Evolutionary conservation across 2,797 vertebrate species (phyloP).

Genomic region (Adrianichthys oophorus): DNA sequence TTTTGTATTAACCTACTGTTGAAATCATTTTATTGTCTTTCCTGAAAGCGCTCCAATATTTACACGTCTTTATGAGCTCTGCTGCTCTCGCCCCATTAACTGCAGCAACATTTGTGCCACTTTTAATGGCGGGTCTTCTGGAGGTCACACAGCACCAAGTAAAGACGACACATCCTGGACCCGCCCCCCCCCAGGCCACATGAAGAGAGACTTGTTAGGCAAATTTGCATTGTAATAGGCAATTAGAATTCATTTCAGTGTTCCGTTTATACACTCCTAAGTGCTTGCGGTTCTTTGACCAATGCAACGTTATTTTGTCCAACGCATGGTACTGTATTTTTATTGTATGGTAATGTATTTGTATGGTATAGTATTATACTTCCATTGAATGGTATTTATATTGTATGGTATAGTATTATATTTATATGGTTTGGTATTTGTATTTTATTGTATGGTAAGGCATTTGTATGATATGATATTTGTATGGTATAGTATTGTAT

Average conservation of each 20-base stretch:
- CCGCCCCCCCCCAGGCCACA: constrained; percentile 42
- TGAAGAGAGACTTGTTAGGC: constrained; percentile 49
- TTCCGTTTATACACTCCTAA: constrained; percentile 38
- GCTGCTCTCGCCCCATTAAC: constrained; percentile 49
- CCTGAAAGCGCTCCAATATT: constrained; percentile 35
- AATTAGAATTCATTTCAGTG: constrained; percentile 63
- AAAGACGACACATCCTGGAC: constrained; percentile 23
- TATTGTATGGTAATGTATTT: too few relatives aligned
- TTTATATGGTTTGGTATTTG: too few relatives aligned
- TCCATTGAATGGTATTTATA: too few relatives aligned
- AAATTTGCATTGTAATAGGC: constrained; percentile 64
- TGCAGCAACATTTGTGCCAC: constrained; percentile 47
- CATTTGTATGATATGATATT: too few relatives aligned
- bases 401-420: too few relatives aligned
- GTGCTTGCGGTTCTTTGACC: constrained; percentile 11
- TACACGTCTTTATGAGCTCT: constrained; percentile 31
- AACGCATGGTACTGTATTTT: too few relatives aligned
- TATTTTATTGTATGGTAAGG: too few relatives aligned
- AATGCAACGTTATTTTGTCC: not conserved
- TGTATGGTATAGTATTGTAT: too few relatives aligned
- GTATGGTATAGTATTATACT: too few relatives aligned
- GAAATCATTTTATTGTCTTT: not conserved
- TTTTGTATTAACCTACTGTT: not conserved
- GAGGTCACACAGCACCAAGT: constrained; percentile 44
- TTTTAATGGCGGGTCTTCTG: constrained; percentile 43